Conservation (phyloP, 2,888 invertebrate species). For the Hirudinaria manillensis region DNA sequence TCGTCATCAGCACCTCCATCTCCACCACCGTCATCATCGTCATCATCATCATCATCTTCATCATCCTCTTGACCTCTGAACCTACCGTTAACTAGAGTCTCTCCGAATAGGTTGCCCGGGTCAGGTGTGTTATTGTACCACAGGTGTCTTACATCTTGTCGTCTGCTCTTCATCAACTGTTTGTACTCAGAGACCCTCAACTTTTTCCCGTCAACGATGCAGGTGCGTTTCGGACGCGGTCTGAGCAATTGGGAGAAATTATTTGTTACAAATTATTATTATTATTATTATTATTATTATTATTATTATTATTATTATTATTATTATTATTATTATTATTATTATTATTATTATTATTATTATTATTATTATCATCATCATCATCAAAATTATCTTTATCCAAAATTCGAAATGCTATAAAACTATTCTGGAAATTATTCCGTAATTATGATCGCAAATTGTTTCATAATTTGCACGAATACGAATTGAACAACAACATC, state of each 20-base stretch:
- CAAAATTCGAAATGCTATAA: no score
- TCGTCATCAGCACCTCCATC: slow-evolving; percentile 18
- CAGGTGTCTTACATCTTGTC: slow-evolving; percentile 87
- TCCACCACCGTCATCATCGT: slow-evolving; percentile 12
- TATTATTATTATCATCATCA: no score
- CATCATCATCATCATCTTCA: slow-evolving; percentile 19
- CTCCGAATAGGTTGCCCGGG: not conserved
- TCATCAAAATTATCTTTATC: no score
- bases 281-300: not conserved
- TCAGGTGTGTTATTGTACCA: slow-evolving; percentile 75
- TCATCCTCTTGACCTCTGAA: not conserved
- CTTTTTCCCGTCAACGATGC: slow-evolving; percentile 97
- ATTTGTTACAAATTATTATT: not conserved
- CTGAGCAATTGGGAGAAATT: slow-evolving; percentile 42
- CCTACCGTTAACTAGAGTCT: not conserved
- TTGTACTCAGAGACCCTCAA: slow-evolving; percentile 99
- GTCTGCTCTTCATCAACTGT: slow-evolving; percentile 69
- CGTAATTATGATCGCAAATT: no score
- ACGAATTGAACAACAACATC: no score
- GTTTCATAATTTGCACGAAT: no score
- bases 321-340: no score
- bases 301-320: no score
- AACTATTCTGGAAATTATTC: no score
- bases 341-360: no score
- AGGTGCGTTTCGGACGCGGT: slow-evolving; percentile 94